Percentiles rank a stretch among this genome's conserved stretches.
Conservation (phyloP, 2,113 vertebrate species). For the Phaethon lepturus region DNA sequence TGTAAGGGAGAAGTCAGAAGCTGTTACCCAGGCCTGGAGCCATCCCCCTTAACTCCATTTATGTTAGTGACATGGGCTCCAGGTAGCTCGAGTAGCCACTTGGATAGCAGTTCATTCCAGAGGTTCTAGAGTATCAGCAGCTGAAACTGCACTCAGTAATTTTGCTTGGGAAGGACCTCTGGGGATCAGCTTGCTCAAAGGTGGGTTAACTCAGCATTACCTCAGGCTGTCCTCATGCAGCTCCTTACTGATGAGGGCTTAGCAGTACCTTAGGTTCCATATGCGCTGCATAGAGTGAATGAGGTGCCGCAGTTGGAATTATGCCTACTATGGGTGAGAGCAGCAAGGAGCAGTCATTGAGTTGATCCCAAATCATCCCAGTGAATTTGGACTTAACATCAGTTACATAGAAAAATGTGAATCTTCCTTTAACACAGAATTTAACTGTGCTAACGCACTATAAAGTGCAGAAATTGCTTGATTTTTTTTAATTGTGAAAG, state of each 20-base stretch:
- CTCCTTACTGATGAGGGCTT: not conserved
- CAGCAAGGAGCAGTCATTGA: not conserved
- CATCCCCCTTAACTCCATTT: too few relatives aligned
- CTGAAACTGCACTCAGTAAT: fast-evolving
- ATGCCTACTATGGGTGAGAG: not conserved
- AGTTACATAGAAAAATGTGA: not conserved
- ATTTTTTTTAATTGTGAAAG: not conserved
- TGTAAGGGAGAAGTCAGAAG: not conserved
- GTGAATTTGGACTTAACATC: not conserved
- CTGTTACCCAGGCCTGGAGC: not conserved
- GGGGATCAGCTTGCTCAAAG: not conserved
- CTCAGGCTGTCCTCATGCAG: not conserved
- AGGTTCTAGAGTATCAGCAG: not conserved
- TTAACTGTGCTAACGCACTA: not conserved
- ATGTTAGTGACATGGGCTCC: fast-evolving
- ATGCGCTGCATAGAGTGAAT: fast-evolving
- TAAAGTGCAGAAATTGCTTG: not conserved
- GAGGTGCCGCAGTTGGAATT: not conserved
- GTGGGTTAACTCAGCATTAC: not conserved
- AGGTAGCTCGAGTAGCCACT: not conserved
- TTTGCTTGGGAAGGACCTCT: not conserved
- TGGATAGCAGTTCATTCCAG: not conserved
- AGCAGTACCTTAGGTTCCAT: not conserved
- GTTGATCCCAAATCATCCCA: not conserved
- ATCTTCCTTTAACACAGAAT: not conserved